Evolutionary conservation across 1,140 invertebrate species (phyloP).

Genomic region (Lepidurus couesii): DNA sequence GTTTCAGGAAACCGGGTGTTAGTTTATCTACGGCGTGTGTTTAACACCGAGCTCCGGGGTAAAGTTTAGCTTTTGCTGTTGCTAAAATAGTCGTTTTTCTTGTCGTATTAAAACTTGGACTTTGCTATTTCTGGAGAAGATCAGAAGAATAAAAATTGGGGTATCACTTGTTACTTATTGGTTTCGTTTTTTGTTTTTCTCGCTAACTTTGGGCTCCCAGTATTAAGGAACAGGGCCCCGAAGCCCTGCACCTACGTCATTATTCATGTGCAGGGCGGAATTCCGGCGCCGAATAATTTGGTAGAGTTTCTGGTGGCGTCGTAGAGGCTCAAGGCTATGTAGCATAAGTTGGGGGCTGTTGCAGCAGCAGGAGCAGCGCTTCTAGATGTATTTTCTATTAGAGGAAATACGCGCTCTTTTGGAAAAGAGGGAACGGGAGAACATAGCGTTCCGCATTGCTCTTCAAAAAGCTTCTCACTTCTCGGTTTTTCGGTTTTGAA

Average conservation of each 20-base stretch:
- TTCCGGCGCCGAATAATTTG: conserved; percentile 14
- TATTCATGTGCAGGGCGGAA: background rate
- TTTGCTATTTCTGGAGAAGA: background rate
- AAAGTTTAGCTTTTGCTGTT: background rate
- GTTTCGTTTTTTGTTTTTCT: no score
- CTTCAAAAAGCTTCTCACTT: conserved; percentile 9
- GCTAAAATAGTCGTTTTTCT: background rate
- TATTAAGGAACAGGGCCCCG: no score
- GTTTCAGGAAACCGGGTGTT: conserved; percentile 10
- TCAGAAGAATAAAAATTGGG: no score
- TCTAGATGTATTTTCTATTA: background rate
- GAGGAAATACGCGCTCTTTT: background rate
- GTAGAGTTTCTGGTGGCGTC: background rate
- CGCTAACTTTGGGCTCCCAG: no score
- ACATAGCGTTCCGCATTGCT: background rate
- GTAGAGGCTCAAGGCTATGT: conserved; percentile 6
- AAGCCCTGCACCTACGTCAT: background rate
- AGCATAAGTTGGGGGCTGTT: background rate
- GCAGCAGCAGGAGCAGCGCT: background rate
- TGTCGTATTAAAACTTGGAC: background rate
- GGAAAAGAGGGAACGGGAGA: background rate
- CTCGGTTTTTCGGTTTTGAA: background rate
- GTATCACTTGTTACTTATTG: no score
- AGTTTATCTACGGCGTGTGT: conserved; percentile 18
- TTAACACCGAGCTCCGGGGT: background rate